Conservation (phyloP, 2,888 invertebrate species). For the Odontomyia ornata region DNA sequence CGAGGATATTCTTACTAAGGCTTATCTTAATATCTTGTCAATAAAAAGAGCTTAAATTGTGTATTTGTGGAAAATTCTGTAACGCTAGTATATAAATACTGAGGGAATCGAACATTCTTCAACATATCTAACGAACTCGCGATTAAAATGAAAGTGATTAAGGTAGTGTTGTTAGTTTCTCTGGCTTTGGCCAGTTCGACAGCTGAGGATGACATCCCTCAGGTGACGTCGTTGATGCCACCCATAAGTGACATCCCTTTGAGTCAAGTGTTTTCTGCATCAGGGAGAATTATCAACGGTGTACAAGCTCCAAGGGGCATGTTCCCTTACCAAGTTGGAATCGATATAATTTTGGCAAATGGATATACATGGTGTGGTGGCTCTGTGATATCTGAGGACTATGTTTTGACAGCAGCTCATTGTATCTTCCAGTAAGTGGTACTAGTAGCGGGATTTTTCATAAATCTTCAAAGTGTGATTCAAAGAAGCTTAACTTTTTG, state of each 20-base stretch:
- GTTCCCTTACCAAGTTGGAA: constrained; percentile 59
- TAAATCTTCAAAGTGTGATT: not conserved
- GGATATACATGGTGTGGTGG: constrained; percentile 56
- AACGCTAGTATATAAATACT: too few relatives aligned
- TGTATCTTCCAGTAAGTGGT: constrained; percentile 38
- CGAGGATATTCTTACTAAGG: too few relatives aligned
- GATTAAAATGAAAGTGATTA: constrained; percentile 5
- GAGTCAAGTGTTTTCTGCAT: not conserved
- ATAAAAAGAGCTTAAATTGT: too few relatives aligned
- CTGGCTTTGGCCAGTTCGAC: not conserved
- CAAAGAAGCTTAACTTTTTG: not conserved
- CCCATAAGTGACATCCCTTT: not conserved
- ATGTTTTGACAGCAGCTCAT: constrained; percentile 55
- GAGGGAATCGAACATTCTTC: too few relatives aligned
- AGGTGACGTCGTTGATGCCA: not conserved
- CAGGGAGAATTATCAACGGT: constrained; percentile 35
- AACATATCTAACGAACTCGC: too few relatives aligned
- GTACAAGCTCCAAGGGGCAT: constrained; percentile 49
- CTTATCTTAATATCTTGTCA: too few relatives aligned
- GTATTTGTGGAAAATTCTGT: too few relatives aligned
- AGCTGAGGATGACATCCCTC: not conserved
- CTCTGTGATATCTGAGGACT: constrained; percentile 55
- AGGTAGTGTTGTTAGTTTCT: not conserved
- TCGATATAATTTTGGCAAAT: constrained; percentile 54
- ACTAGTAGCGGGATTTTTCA: not conserved